phyloP scores from a whole-genome alignment of 2,797 vertebrate genomes.

The Eleutherodactylus coqui region DNA sequence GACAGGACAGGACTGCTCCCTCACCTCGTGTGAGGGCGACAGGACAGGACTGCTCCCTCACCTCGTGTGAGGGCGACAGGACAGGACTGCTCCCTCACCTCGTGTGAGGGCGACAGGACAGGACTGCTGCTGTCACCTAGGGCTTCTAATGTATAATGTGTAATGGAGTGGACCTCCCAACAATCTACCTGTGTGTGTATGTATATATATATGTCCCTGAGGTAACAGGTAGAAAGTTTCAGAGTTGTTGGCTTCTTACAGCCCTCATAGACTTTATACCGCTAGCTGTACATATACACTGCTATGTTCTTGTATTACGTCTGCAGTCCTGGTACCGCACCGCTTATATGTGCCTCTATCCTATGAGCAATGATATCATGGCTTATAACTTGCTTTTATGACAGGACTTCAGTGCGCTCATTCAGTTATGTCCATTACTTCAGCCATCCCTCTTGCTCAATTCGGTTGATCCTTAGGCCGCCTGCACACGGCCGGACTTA shows the following conservation, averaged over 20 bases:
- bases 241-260: background rate
- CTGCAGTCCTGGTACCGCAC: too few relatives aligned
- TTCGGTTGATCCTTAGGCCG: too few relatives aligned
- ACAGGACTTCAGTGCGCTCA: background rate
- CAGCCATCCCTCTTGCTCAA: too few relatives aligned
- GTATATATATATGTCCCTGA: background rate
- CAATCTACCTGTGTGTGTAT: background rate
- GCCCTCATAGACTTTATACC: background rate
- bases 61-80: too few relatives aligned
- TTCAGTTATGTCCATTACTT: too few relatives aligned
- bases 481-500: too few relatives aligned
- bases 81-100: background rate
- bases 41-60: too few relatives aligned
- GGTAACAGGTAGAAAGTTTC: constrained; percentile 1
- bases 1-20: background rate
- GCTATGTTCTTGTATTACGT: too few relatives aligned
- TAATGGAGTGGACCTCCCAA: too few relatives aligned
- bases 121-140: too few relatives aligned
- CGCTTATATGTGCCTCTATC: too few relatives aligned
- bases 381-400: background rate
- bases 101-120: background rate
- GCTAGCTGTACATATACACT: background rate
- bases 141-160: too few relatives aligned
- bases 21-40: background rate
- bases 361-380: background rate